phyloP scores from a whole-genome alignment of 1,140 invertebrate species.

The Scylla paramamosain region DNA sequence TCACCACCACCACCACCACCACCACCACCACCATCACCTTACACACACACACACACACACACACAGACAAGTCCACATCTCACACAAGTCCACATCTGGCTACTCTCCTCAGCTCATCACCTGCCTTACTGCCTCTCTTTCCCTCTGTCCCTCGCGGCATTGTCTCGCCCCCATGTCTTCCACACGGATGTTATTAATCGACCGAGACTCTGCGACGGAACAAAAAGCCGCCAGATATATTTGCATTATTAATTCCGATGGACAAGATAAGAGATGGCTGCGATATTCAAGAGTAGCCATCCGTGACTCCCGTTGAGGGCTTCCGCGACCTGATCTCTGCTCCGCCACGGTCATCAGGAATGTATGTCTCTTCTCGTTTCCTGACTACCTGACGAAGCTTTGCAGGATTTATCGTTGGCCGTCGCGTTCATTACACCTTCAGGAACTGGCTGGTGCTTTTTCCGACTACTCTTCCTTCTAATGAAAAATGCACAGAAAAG shows the following conservation, averaged over 20 bases:
- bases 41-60: no score
- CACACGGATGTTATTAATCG: no score
- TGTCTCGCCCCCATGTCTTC: no score
- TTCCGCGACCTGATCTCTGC: not conserved
- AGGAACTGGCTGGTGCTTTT: not conserved
- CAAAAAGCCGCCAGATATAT: not conserved
- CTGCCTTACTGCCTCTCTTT: not conserved
- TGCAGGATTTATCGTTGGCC: not conserved
- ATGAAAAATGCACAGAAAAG: no score
- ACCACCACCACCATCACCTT: not conserved
- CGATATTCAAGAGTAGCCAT: not conserved
- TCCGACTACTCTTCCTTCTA: no score
- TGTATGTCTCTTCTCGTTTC: not conserved
- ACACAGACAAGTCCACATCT: no score
- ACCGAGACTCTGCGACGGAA: not conserved
- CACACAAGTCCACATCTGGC: no score
- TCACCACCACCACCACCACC: not conserved
- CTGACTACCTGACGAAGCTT: not conserved
- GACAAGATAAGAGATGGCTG: not conserved
- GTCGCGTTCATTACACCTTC: not conserved
- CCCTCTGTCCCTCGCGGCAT: not conserved
- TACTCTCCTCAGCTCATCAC: no score
- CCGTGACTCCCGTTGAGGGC: not conserved
- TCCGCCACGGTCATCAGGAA: not conserved
- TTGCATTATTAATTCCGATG: constrained; percentile 23